Percentiles rank a stretch among this genome's conserved stretches.
These are phyloP conservation scores for Chymomyza procnemis DNA, from an alignment of 2,888 invertebrate genomes.

Conservation along the genomic window DNA sequence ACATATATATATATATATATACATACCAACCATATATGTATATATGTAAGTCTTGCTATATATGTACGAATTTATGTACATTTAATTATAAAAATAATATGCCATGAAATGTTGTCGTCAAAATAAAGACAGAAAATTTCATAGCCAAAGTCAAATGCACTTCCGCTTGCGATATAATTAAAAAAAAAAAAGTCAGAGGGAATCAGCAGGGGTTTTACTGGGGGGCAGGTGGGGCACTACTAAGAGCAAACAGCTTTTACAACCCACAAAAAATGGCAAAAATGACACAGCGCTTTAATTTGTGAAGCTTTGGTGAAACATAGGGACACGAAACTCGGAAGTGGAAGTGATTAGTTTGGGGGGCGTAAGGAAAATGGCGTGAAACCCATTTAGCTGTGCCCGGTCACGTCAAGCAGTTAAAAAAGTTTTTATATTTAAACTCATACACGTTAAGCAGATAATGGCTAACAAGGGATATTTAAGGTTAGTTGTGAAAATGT, in stretches of 20 bases:
- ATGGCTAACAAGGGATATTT: neutral
- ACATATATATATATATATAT: neutral
- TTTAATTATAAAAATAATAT: slow-evolving; percentile 68
- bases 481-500: neutral
- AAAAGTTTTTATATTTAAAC: neutral
- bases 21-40: neutral
- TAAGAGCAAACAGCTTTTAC: neutral
- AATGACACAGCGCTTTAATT: neutral
- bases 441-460: neutral
- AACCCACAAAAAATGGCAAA: neutral
- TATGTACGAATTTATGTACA: slow-evolving; percentile 15
- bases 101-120: slow-evolving; percentile 41
- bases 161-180: slow-evolving; percentile 1
- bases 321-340: neutral
- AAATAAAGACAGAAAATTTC: neutral
- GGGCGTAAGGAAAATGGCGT: neutral
- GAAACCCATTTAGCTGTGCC: neutral
- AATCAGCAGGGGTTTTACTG: neutral
- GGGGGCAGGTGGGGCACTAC: neutral
- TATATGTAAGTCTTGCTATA: slow-evolving; percentile 40
- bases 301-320: neutral
- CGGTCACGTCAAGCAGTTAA: slow-evolving; percentile 1
- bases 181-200: neutral
- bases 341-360: neutral
- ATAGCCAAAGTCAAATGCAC: neutral